phyloP scores from a whole-genome alignment of 2,797 vertebrate species.

The Sebastes minor region DNA sequence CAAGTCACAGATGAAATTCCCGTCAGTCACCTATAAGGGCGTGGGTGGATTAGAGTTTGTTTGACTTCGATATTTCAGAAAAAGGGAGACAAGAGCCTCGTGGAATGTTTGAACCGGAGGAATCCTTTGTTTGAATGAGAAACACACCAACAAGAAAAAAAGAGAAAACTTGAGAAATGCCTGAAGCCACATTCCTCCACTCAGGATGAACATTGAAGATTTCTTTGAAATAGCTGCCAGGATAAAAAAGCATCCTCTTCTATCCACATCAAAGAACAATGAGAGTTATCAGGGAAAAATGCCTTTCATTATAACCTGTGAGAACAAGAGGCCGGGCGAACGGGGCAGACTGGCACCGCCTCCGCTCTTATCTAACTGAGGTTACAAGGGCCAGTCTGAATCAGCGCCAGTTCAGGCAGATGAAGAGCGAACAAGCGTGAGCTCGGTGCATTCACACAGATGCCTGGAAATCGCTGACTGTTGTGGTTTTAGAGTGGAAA shows the following conservation, averaged over 20 bases:
- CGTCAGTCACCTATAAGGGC: conserved; percentile 34
- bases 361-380: conserved; percentile 59
- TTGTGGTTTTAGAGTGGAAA: conserved; percentile 54
- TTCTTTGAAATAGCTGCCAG: conserved; percentile 62
- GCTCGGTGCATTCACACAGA: conserved; percentile 25
- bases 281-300: conserved; percentile 33
- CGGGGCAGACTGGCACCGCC: conserved; percentile 37
- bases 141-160: conserved; percentile 37
- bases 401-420: conserved; percentile 35
- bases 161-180: conserved; percentile 42
- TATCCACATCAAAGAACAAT: conserved; percentile 69
- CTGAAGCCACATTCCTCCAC: conserved; percentile 63
- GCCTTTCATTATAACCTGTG: conserved; percentile 61
- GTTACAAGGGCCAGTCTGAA: conserved; percentile 46
- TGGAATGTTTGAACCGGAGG: conserved; percentile 49
- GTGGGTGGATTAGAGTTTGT: conserved; percentile 42
- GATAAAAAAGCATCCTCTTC: conserved; percentile 63
- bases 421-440: conserved; percentile 40
- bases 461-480: conserved; percentile 55
- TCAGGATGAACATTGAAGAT: conserved; percentile 46
- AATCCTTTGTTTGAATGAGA: conserved; percentile 50
- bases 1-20: conserved; percentile 44
- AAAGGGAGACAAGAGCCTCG: conserved; percentile 22
- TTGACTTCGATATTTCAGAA: conserved; percentile 36
- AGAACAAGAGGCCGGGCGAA: conserved; percentile 59